Evolutionary conservation across 2,797 vertebrate genomes (phyloP), one percentile per base, ranked within the genome.

Genomic region (Ataeniobius toweri): DNA sequence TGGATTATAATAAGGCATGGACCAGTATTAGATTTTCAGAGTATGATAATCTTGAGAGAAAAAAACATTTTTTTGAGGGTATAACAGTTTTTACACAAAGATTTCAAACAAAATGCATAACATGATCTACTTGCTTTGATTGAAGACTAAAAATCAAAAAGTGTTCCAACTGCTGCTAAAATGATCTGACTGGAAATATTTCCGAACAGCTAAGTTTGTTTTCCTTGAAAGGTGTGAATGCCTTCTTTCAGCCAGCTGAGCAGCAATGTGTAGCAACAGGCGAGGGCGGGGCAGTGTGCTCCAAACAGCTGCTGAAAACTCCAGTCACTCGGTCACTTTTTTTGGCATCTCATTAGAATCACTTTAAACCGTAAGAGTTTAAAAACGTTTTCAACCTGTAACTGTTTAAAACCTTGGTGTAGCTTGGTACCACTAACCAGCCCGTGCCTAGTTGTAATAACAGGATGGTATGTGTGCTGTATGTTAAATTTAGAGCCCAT

Each of bases 401-500:
- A 10, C 46, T 48, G 39, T 65, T 10, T 20, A 22, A 65, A 22
- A 65, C 61, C 31, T 0, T 5, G 28, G 18, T 5, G 20, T 20
- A 65, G 31, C 8, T 22, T 39, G 50, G 20, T 51, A 20, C 14
- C 16, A 51, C 16, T 65, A 22, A 65, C 20, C 31, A 39, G 18
- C 50, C 50, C 0, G 48, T 50, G 48, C 12, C 48, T 16, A 51
- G 50, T 65, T 39, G 5, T 22, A 22, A 65, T 39, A 78, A 31
- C 48, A 44, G n/a, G 61, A 79, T 71, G 75, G 73, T 80, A 46
- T 81, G 68, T 76, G 75, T 72, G 3, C 36, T 41, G 59, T 82
- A 55, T 81, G 89, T 92, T 86, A 94, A 94, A 94, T 94, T 94
- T 90, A 69, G 86, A 88, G 71, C 1, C 41, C 1, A 28, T 92